These are phyloP conservation scores for Tholera decimalis DNA, from an alignment of 2,888 invertebrate genomes.

Conservation along the genomic window DNA sequence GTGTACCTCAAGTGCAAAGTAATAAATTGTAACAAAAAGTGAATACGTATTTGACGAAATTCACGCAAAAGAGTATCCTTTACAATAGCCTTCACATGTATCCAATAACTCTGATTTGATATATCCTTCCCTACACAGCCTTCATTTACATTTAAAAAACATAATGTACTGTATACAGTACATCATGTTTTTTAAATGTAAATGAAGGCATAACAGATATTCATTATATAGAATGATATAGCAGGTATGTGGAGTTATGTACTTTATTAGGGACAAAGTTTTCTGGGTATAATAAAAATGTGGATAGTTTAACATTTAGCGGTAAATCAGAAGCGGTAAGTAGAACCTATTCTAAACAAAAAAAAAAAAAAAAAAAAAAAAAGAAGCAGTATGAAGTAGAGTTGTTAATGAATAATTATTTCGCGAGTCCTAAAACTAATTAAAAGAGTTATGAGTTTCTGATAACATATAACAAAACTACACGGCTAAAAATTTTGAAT, in stretches of 20 bases:
- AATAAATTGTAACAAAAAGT: too few relatives aligned
- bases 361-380: too few relatives aligned
- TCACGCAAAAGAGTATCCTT: not conserved
- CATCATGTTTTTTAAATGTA: slow-evolving; percentile 6
- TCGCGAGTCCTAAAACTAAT: not conserved
- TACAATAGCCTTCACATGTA: slow-evolving; percentile 3
- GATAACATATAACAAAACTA: not conserved
- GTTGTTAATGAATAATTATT: slow-evolving; percentile 5
- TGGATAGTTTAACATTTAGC: slow-evolving; percentile 3
- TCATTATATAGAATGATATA: not conserved
- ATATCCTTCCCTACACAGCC: slow-evolving; percentile 2
- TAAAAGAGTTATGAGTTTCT: not conserved
- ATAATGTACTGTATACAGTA: not conserved
- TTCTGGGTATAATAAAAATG: not conserved
- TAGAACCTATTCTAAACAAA: not conserved
- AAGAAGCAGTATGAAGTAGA: too few relatives aligned
- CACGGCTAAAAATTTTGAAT: not conserved
- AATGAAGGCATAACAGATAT: not conserved
- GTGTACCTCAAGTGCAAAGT: too few relatives aligned
- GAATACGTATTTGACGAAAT: too few relatives aligned
- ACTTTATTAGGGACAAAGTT: not conserved
- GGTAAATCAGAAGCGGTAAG: slow-evolving; percentile 2
- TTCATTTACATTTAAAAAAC: slow-evolving; percentile 1
- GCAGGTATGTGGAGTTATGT: not conserved
- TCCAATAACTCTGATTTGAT: slow-evolving; percentile 5